A percentile compares a stretch with the other conserved stretches of the same genome.
phyloP scores from a whole-genome alignment of 2,888 invertebrate species.

The Agrochola lychnidis region DNA sequence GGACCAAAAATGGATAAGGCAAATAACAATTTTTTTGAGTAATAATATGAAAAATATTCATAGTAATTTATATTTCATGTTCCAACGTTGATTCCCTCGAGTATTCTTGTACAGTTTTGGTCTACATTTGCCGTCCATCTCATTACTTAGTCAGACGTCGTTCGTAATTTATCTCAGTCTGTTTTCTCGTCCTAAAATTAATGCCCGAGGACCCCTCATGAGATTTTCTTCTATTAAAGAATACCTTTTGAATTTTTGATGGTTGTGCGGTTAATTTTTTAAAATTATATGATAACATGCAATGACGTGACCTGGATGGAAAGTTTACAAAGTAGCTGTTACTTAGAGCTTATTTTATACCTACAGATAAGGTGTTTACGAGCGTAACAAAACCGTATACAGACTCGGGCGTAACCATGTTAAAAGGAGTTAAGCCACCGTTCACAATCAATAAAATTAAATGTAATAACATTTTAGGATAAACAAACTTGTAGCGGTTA shows the following conservation, averaged over 20 bases:
- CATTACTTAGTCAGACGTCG: slow-evolving; percentile 59
- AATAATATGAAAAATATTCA: background rate
- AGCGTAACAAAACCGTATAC: background rate
- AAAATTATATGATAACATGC: slow-evolving; percentile 5
- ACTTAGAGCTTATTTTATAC: background rate
- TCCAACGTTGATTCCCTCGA: slow-evolving; percentile 42
- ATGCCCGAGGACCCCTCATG: slow-evolving; percentile 46
- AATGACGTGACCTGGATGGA: background rate
- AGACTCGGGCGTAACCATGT: too few species aligned
- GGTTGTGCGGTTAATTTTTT: background rate
- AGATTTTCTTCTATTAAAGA: slow-evolving; percentile 49
- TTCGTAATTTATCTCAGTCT: slow-evolving; percentile 52
- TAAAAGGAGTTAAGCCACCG: too few species aligned
- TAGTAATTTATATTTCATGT: slow-evolving; percentile 20
- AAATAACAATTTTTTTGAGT: background rate
- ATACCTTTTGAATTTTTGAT: slow-evolving; percentile 36
- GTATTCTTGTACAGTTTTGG: slow-evolving; percentile 34
- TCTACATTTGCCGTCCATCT: slow-evolving; percentile 47
- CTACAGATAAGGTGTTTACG: background rate
- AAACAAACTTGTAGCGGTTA: too few species aligned
- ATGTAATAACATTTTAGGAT: too few species aligned
- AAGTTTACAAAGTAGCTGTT: background rate
- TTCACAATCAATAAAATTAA: too few species aligned
- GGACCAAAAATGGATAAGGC: background rate
- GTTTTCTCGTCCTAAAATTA: slow-evolving; percentile 54